Evolutionary conservation across 92 coral and sea anemone species (phyloP).

Genomic region (Meandrina meandrites): DNA sequence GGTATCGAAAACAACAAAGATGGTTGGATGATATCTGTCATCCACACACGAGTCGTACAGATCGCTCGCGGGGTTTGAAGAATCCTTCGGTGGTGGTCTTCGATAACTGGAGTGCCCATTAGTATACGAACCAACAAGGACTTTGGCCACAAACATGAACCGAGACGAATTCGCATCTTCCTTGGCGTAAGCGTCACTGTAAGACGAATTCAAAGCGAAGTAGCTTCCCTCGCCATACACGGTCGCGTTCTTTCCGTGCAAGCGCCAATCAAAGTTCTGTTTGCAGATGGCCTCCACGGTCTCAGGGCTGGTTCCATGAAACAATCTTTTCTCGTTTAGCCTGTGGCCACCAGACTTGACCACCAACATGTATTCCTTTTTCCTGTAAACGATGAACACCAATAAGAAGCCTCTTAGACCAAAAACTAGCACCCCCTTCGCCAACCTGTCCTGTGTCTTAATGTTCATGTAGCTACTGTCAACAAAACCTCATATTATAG

Average conservation of each 20-base stretch:
- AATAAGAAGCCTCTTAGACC: not conserved
- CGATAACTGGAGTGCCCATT: slow-evolving; percentile 66
- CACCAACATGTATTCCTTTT: slow-evolving; percentile 69
- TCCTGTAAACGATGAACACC: slow-evolving; percentile 44
- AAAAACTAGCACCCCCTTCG: no score
- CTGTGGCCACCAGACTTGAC: not conserved
- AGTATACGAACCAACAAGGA: slow-evolving; percentile 77
- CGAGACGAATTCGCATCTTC: slow-evolving; percentile 42
- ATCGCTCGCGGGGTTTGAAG: slow-evolving; percentile 50
- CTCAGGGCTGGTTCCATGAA: slow-evolving; percentile 73
- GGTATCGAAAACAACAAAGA: slow-evolving; percentile 73
- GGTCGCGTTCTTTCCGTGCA: slow-evolving; percentile 61
- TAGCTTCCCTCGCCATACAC: slow-evolving; percentile 80
- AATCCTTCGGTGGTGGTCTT: slow-evolving; percentile 49
- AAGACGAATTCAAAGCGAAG: slow-evolving; percentile 75
- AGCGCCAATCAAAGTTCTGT: slow-evolving; percentile 80
- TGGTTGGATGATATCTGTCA: slow-evolving; percentile 48
- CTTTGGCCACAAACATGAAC: slow-evolving; percentile 78
- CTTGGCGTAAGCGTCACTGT: slow-evolving; percentile 65
- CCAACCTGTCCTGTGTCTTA: no score
- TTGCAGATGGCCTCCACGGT: slow-evolving; percentile 75
- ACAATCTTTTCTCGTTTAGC: slow-evolving; percentile 63
- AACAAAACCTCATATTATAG: no score
- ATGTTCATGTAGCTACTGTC: no score
- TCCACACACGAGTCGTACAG: slow-evolving; percentile 84